phyloP scores from a whole-genome alignment of 2,113 vertebrate genomes.

The Capreolus pygargus region DNA sequence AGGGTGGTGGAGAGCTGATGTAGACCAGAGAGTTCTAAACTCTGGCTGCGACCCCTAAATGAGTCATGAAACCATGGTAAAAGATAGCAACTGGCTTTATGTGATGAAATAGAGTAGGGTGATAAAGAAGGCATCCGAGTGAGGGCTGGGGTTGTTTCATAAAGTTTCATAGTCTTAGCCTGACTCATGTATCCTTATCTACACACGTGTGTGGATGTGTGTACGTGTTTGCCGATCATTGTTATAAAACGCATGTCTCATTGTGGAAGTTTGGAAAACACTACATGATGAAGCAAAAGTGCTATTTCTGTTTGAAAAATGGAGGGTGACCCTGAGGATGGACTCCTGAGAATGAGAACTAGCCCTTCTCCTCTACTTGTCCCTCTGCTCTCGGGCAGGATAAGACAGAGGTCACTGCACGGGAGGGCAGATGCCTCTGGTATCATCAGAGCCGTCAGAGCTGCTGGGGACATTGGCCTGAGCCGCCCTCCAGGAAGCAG shows the following conservation, averaged over 20 bases:
- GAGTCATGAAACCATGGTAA: neutral
- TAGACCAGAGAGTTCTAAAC: neutral
- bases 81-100: neutral
- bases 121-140: neutral
- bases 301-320: neutral
- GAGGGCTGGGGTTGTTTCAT: neutral
- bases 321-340: no score
- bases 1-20: neutral
- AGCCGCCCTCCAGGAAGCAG: neutral
- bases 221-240: neutral
- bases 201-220: neutral
- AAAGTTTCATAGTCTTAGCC: neutral
- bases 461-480: neutral
- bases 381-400: neutral
- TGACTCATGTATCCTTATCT: neutral
- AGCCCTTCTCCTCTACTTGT: neutral
- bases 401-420: neutral
- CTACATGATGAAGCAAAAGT: fast-evolving
- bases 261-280: neutral
- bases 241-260: neutral
- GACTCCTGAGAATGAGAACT: neutral
- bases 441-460: fast-evolving
- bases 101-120: neutral
- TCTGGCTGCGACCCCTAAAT: neutral
- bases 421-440: neutral